Evolutionary conservation across 1,140 invertebrate species (phyloP).

Genomic region (Danaus melanippus): DNA sequence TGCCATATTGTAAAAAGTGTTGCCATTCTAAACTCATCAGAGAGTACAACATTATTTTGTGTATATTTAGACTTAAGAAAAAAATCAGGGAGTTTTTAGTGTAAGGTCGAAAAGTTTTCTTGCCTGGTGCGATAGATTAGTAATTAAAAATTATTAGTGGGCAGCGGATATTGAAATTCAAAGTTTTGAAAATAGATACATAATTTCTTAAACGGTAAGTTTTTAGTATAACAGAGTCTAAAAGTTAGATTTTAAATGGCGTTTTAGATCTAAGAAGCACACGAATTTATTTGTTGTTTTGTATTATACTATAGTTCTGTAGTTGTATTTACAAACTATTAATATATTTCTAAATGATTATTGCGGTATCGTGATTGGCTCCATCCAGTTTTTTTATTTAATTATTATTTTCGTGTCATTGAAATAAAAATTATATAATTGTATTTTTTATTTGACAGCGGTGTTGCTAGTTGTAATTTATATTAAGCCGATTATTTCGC

Average conservation of each 20-base stretch:
- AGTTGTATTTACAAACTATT: constrained; percentile 54
- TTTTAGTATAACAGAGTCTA: constrained; percentile 39
- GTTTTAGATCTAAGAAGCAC: constrained; percentile 61
- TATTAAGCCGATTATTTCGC: constrained; percentile 32
- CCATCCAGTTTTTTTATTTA: constrained; percentile 36
- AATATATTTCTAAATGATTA: constrained; percentile 52
- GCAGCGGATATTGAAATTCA: constrained; percentile 28
- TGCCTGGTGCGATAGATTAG: constrained; percentile 58
- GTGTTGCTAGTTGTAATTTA: constrained; percentile 32
- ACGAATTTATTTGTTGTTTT: constrained; percentile 70
- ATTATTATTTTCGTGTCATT: constrained; percentile 13
- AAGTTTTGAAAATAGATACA: constrained; percentile 6
- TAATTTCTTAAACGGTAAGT: constrained; percentile 17
- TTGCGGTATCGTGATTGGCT: constrained; percentile 35
- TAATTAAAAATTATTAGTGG: constrained; percentile 27
- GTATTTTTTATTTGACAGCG: constrained; percentile 14
- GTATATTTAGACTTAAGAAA: constrained; percentile 69
- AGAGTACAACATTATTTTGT: constrained; percentile 72
- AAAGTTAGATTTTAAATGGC: constrained; percentile 47
- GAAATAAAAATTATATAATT: constrained; percentile 3
- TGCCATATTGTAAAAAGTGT: constrained; percentile 62
- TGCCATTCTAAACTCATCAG: constrained; percentile 66
- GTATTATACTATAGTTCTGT: constrained; percentile 57
- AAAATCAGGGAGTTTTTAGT: constrained; percentile 67
- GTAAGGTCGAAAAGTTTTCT: constrained; percentile 57